Conservation (phyloP, 2,888 invertebrate species). For the Rapana venosa region DNA sequence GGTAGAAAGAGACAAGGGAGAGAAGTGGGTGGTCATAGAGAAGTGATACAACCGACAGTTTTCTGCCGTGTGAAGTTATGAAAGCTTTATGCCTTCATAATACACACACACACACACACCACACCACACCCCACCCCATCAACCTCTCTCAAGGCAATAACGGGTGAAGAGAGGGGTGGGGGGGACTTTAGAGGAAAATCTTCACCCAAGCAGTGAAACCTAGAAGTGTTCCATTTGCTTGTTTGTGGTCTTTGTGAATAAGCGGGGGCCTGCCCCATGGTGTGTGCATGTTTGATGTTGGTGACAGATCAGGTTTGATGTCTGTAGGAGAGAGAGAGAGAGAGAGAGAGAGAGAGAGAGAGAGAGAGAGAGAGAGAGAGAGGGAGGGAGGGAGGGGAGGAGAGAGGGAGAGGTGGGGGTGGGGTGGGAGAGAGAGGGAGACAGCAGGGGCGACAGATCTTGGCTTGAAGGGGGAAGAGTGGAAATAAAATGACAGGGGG, state of each 20-base stretch:
- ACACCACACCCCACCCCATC: background rate
- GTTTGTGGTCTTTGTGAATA: background rate
- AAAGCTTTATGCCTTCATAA: background rate
- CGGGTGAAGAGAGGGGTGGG: background rate
- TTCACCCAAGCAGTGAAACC: no score
- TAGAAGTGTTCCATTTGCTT: background rate
- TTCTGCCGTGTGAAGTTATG: background rate
- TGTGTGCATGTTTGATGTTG: slow-evolving; percentile 7
- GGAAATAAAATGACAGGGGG: background rate
- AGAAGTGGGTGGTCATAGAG: background rate
- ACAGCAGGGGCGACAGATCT: background rate
- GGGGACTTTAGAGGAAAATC: no score
- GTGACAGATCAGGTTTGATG: slow-evolving; percentile 12
- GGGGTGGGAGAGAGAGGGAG: no score
- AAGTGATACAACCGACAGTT: background rate
- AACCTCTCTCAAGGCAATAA: background rate
- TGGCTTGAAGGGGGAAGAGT: background rate
- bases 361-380: background rate
- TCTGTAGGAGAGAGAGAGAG: background rate
- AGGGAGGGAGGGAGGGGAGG: background rate
- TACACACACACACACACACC: background rate
- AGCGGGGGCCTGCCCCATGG: background rate
- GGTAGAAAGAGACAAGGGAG: background rate
- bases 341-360: background rate
- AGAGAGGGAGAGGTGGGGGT: background rate